Evolutionary conservation across 2,797 vertebrate genomes (phyloP).

Genomic region (Carapus acus): DNA sequence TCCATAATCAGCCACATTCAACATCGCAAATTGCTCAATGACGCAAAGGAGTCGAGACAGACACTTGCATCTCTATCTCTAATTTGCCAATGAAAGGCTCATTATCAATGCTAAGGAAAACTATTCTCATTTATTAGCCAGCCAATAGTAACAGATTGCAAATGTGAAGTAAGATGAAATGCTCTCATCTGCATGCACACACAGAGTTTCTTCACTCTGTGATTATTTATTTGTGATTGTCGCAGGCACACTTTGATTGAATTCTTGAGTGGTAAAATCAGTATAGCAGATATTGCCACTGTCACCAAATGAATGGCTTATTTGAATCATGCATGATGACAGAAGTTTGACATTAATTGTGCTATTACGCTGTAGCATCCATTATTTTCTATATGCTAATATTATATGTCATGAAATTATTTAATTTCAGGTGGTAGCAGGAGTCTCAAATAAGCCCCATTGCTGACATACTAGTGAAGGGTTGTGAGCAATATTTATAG

Average conservation of each 20-base stretch:
- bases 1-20: conserved; percentile 30
- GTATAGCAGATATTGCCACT: background rate
- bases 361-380: background rate
- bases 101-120: conserved; percentile 32
- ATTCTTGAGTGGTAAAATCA: conserved; percentile 12
- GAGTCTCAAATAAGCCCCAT: background rate
- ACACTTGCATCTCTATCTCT: conserved; percentile 10
- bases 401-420: conserved; percentile 5
- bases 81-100: conserved; percentile 37
- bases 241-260: conserved; percentile 3
- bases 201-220: background rate
- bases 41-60: conserved; percentile 10
- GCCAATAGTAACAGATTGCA: conserved; percentile 16
- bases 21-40: conserved; percentile 10
- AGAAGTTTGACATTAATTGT: background rate
- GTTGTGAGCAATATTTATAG: too few relatives aligned
- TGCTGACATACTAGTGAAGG: too few relatives aligned
- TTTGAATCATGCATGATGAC: conserved; percentile 3
- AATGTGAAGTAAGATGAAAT: conserved; percentile 9
- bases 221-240: conserved; percentile 1
- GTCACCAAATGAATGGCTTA: background rate
- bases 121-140: conserved; percentile 10
- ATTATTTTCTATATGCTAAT: conserved; percentile 1
- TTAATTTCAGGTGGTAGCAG: conserved; percentile 3
- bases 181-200: conserved; percentile 1